Evolutionary conservation across 2,113 vertebrate genomes (phyloP), one percentile per base, ranked within the genome.

Genomic region (Apteryx mantelli): DNA sequence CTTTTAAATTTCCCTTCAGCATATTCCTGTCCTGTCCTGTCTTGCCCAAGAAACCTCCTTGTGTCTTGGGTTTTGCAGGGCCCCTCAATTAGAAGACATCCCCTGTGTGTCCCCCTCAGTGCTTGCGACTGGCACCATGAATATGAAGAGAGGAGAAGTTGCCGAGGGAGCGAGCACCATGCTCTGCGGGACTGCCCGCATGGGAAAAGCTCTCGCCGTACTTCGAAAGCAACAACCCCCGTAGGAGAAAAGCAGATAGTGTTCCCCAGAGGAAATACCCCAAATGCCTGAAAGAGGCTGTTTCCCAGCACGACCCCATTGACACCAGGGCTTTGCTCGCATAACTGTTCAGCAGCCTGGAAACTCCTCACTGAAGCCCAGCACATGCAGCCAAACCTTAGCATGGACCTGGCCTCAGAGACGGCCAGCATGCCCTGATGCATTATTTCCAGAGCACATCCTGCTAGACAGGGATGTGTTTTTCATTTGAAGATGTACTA

Each of bases 401-500:
- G 68, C 9, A 46, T 52, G 44, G 69, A 92, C 79, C 46, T 56
- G 76, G 79, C 56, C 46, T 78, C 68, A 36, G 38, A 90, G 95
- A 71, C 4, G 15, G 70, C 50, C 75, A 82, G 86, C 46, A 86
- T 7, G 0, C 30, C 77, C 82, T 94, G 89, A 94, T 94, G 85
- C 73, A 64, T 68, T 87, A 92, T 97, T 96, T 95, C 88, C 90
- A 96, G 55, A 26, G 56, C 80, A 93, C 80, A 80, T 96, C 94
- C 88, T 4, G 0, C 77, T 85, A 91, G 89, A 93, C 81, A 78
- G 87, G 70, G 79, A 74, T 68, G 56, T 96, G 92, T 85, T 96
- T 96, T 95, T 86, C 89, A 80, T 92, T 83, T 92, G 75, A 95
- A 88, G 66, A 80, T 68, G 70, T 87, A 87, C 66, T 94, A 76